Conservation (phyloP, 2,888 invertebrate species). For the Helobdella robusta region DNA sequence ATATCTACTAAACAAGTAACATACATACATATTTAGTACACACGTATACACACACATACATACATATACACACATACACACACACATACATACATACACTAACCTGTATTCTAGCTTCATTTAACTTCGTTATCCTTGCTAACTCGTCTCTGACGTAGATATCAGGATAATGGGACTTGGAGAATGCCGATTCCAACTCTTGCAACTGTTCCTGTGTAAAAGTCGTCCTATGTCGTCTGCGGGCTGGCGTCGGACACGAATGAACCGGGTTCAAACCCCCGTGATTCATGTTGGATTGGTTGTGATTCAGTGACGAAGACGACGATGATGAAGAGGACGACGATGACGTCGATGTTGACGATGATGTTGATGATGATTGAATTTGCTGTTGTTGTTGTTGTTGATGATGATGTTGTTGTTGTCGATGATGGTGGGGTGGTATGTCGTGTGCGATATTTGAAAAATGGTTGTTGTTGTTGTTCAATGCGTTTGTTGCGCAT, state of each 20-base stretch:
- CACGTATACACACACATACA: constrained; percentile 1
- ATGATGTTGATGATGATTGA: background rate
- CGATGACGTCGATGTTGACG: background rate
- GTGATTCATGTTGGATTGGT: background rate
- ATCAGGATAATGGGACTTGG: constrained; percentile 98
- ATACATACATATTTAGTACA: background rate
- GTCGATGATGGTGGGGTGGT: background rate
- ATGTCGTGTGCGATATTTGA: background rate
- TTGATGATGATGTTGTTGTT: background rate
- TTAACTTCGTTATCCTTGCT: constrained; percentile 94
- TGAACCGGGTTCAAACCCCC: constrained; percentile 57
- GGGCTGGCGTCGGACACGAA: constrained; percentile 83
- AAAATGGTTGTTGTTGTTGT: too few relatives aligned
- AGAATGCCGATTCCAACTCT: constrained; percentile 95
- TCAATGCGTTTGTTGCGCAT: too few relatives aligned
- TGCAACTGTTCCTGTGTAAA: constrained; percentile 81
- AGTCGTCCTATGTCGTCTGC: constrained; percentile 91
- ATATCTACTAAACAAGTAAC: background rate
- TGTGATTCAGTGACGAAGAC: background rate
- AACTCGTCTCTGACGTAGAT: constrained; percentile 98
- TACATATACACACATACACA: background rate
- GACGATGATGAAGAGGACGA: constrained; percentile 6
- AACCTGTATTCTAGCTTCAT: constrained; percentile 99
- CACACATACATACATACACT: too few relatives aligned
- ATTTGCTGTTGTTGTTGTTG: background rate